Conservation (phyloP, 2,113 vertebrate genomes). For the Sebastes schlegelii region DNA sequence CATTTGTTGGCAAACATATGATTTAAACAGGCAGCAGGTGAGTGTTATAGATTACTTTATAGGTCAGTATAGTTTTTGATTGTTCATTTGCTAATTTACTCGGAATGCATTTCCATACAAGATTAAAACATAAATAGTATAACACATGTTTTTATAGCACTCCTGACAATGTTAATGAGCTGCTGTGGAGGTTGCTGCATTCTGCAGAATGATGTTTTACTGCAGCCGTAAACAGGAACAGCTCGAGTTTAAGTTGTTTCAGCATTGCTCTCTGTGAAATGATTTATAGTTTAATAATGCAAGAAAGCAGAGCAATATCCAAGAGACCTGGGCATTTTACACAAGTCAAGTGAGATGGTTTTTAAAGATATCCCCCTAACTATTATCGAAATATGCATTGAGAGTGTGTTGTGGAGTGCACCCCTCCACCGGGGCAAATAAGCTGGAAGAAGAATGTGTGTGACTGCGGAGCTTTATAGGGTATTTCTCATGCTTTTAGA, state of each 20-base stretch:
- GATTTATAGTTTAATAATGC: constrained; percentile 83
- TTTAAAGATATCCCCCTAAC: constrained; percentile 66
- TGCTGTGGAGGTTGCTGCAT: constrained; percentile 45
- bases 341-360: constrained; percentile 62
- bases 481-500: constrained; percentile 57
- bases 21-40: constrained; percentile 3
- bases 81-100: constrained; percentile 42
- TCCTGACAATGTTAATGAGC: constrained; percentile 60
- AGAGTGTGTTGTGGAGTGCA: constrained; percentile 46
- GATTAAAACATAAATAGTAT: constrained; percentile 1
- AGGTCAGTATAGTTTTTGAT: constrained; percentile 7
- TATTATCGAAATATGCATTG: constrained; percentile 72
- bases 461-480: constrained; percentile 63
- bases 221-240: constrained; percentile 60
- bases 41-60: constrained; percentile 21
- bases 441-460: constrained; percentile 61
- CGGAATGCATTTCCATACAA: constrained; percentile 25
- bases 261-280: constrained; percentile 58
- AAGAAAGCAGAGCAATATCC: constrained; percentile 68
- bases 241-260: constrained; percentile 67
- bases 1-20: neutral
- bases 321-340: constrained; percentile 70
- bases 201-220: constrained; percentile 56
- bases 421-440: constrained; percentile 59
- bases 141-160: constrained; percentile 44